Conservation (phyloP, 2,888 invertebrate species). For the Galerucella pusilla region DNA sequence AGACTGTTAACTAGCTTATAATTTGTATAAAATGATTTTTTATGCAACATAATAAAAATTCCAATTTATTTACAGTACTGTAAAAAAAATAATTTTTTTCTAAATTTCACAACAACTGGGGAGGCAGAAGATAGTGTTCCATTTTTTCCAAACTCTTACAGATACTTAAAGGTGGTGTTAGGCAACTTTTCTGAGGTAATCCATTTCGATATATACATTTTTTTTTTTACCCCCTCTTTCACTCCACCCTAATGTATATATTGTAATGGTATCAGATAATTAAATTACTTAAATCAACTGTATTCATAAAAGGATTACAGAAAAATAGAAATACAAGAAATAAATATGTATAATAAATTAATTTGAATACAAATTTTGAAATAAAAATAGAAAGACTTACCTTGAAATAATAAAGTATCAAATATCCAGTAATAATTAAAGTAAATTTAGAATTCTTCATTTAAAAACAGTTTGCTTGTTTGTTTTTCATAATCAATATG, state of each 20-base stretch:
- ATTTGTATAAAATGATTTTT: constrained; percentile 14
- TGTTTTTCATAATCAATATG: no score
- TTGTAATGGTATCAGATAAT: no score
- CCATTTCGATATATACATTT: constrained; percentile 8
- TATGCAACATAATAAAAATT: constrained; percentile 11
- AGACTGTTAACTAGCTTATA: constrained; percentile 11
- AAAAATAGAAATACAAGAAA: no score
- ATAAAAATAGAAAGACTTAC: no score
- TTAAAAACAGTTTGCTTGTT: no score
- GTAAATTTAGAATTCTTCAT: no score
- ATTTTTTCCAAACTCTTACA: constrained; percentile 11
- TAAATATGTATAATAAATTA: no score
- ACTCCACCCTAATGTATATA: constrained; percentile 7
- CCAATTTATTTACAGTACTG: constrained; percentile 3
- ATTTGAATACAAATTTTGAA: no score
- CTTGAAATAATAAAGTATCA: no score
- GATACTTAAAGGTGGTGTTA: constrained; percentile 7
- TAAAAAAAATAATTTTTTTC: constrained; percentile 10
- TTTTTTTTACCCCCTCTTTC: constrained; percentile 8
- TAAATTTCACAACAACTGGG: constrained; percentile 14
- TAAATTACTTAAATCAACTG: no score
- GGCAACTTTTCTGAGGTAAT: constrained; percentile 7
- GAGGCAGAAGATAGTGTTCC: constrained; percentile 12
- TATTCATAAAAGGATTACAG: no score
- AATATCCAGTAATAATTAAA: no score